Conservation (phyloP, 2,888 invertebrate species). For the Steinernema carpocapsae region DNA sequence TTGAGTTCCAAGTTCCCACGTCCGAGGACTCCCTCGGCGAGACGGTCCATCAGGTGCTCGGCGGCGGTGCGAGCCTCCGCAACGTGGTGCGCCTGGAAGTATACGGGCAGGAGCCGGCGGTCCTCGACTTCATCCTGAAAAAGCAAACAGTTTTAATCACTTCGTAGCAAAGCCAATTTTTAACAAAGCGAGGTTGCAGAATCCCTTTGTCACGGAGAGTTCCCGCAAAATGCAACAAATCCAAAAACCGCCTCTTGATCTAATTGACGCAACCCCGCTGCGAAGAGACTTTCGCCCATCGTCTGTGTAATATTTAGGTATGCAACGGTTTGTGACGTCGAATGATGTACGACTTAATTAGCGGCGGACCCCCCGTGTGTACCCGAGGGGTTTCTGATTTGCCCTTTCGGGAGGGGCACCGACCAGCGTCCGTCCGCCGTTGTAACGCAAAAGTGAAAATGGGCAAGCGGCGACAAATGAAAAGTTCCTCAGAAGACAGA, state of each 20-base stretch:
- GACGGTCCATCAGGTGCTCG: constrained; percentile 55
- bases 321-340: neutral
- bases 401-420: neutral
- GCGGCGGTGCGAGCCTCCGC: constrained; percentile 52
- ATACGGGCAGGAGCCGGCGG: constrained; percentile 55
- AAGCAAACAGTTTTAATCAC: neutral
- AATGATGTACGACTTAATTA: constrained; percentile 14
- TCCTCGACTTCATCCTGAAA: constrained; percentile 57
- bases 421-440: neutral
- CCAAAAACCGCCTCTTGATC: no score
- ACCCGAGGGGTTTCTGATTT: neutral
- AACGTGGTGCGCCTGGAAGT: constrained; percentile 61
- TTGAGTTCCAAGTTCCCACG: constrained; percentile 64
- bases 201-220: no score
- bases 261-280: no score
- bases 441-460: constrained; percentile 18
- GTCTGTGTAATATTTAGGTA: neutral
- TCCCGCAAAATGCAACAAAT: constrained; percentile 11
- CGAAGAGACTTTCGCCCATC: no score
- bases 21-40: constrained; percentile 58
- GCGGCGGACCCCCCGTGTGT: constrained; percentile 20
- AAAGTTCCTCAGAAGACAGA: neutral
- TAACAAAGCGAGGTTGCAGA: no score
- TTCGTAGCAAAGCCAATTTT: neutral
- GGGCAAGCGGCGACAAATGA: neutral